Evolutionary conservation across 2,797 vertebrate species (phyloP), one percentile per base, ranked within the genome.

Genomic region (Poeciliopsis presidionis): DNA sequence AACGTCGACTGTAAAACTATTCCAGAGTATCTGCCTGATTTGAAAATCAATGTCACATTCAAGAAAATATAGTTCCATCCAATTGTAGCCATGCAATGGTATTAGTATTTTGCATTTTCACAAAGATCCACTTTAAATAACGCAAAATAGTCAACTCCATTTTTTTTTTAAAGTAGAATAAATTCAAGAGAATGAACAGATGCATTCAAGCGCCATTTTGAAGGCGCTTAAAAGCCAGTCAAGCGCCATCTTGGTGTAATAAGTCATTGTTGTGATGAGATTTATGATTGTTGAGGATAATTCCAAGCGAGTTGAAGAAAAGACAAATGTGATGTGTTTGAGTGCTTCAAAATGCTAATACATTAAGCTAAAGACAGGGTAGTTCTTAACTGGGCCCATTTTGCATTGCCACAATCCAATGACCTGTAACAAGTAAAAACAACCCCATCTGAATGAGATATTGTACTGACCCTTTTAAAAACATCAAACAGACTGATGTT

Each of bases 401-500:
- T 49, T 49, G 39, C 59, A 33, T 4, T 41, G 46, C 36, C 25
- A 25, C 7, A 33, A 53, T 28, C 33, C 72, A n/a, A 18, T n/a
- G 33, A 28, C 70, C 45, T 20, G 28, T 61, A 30, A 47, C 4
- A 57, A 79, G 63, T 51, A 49, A 74, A 30, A 77, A 71, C 7
- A 61, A 65, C 6, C 49, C 16, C 20, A 39, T 46, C 61, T 63
- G 43, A n/a, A 67, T 41, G 55, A 36, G n/a, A 43, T 80, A 81
- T 73, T 59, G 59, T 69, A 49, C 77, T 80, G 74, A 41, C 84
- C 75, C 71, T 86, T 86, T 53, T 87, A 86, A 84, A 84, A 83
- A 83, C 86, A 91, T 93, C 85, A 92, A 91, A 93, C 67, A 57
- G 85, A 75, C 82, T 84, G 87, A 89, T 30, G 77, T 88, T 87